A percentile compares a stretch with the other conserved stretches of the same genome.
Evolutionary conservation across 2,113 vertebrate genomes (phyloP).

Genomic region (Salvelinus sp.): DNA sequence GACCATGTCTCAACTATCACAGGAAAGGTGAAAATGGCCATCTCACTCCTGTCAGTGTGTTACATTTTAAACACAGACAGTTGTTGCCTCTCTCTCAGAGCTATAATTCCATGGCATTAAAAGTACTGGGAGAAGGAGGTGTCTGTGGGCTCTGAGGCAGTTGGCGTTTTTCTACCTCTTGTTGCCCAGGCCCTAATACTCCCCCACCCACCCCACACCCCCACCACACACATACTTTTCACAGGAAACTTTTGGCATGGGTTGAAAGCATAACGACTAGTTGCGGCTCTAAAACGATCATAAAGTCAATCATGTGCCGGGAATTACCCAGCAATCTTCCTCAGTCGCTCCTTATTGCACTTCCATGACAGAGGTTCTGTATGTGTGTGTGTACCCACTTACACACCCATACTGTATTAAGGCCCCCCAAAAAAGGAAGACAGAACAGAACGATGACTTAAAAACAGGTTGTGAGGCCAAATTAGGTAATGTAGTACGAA

Average conservation of each 20-base stretch:
- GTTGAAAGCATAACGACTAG: slow-evolving; percentile 93
- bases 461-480: slow-evolving; percentile 22
- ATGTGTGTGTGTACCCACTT: neutral
- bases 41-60: slow-evolving; percentile 80
- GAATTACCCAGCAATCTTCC: slow-evolving; percentile 90
- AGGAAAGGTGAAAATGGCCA: slow-evolving; percentile 73
- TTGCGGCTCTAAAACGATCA: slow-evolving; percentile 89
- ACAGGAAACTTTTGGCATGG: slow-evolving; percentile 82
- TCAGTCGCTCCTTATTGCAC: slow-evolving; percentile 86
- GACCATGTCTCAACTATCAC: slow-evolving; percentile 61
- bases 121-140: slow-evolving; percentile 67
- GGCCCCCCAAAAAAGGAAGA: neutral
- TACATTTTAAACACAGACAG: slow-evolving; percentile 81
- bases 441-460: neutral
- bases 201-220: slow-evolving; percentile 56
- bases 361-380: slow-evolving; percentile 63
- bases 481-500: slow-evolving; percentile 48
- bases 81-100: slow-evolving; percentile 79
- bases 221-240: slow-evolving; percentile 80
- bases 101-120: slow-evolving; percentile 87
- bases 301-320: slow-evolving; percentile 96
- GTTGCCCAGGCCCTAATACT: slow-evolving; percentile 75
- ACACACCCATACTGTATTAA: neutral
- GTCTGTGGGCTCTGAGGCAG: slow-evolving; percentile 41
- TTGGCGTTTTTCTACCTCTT: slow-evolving; percentile 53